phyloP scores from a whole-genome alignment of 1,140 invertebrate genomes.

The Acromyrmex charruanus region DNA sequence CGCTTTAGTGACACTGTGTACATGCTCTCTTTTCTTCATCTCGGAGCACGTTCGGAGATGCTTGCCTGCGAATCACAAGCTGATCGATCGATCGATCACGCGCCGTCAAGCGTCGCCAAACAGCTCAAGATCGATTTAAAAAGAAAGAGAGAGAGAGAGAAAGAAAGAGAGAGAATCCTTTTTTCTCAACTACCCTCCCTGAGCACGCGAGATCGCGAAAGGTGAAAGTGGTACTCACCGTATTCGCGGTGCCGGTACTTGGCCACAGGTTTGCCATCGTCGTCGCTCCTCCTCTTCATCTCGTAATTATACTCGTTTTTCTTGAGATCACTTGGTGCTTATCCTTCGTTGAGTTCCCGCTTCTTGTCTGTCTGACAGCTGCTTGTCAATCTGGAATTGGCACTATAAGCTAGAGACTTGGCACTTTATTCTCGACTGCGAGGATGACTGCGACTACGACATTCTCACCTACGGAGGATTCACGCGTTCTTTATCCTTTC shows the following conservation, averaged over 20 bases:
- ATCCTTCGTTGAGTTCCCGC: background rate
- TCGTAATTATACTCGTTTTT: slow-evolving; percentile 32
- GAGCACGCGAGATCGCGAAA: background rate
- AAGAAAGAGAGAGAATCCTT: too few relatives aligned
- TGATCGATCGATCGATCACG: background rate
- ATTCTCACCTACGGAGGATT: slow-evolving; percentile 8
- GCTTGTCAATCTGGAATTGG: slow-evolving; percentile 20
- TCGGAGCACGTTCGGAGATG: background rate
- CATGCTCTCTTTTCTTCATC: background rate
- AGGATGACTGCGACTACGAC: background rate
- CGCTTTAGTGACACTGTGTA: slow-evolving; percentile 35
- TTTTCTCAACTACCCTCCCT: background rate
- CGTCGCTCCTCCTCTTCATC: slow-evolving; percentile 69
- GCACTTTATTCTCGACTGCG: slow-evolving; percentile 24
- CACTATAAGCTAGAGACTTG: slow-evolving; percentile 22
- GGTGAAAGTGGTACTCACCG: slow-evolving; percentile 74
- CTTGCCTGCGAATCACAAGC: background rate
- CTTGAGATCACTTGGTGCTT: slow-evolving; percentile 18
- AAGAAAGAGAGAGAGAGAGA: background rate
- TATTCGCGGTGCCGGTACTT: slow-evolving; percentile 74
- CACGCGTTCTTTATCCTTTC: background rate
- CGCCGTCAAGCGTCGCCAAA: background rate
- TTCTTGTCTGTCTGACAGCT: background rate
- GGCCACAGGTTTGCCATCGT: slow-evolving; percentile 41
- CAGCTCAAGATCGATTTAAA: background rate